Evolutionary conservation across 2,113 vertebrate genomes (phyloP).

Genomic region (Microtus richardsoni): DNA sequence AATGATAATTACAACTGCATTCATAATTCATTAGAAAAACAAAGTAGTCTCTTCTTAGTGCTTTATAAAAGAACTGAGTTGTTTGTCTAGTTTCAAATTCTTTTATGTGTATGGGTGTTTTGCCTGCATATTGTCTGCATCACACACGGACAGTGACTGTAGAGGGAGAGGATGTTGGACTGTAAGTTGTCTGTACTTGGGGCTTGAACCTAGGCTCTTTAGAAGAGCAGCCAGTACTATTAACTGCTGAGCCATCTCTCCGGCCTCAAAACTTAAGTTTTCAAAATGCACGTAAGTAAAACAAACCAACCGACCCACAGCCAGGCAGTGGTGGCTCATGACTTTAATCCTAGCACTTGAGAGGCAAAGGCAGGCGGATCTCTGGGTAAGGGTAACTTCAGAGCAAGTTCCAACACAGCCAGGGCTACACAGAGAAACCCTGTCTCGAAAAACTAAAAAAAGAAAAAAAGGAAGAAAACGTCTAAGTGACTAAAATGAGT

Average conservation of each 20-base stretch:
- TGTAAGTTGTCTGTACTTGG: background rate
- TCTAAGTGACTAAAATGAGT: background rate
- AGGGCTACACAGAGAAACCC: background rate
- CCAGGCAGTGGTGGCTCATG: background rate
- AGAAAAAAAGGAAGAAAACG: background rate
- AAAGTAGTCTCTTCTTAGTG: background rate
- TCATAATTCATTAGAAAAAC: conserved; percentile 19
- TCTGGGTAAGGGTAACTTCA: background rate
- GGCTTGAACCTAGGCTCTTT: background rate
- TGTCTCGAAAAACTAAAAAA: background rate
- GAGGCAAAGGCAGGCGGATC: background rate
- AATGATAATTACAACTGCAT: background rate
- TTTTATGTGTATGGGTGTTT: background rate
- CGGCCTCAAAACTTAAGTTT: background rate
- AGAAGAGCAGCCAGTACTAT: background rate
- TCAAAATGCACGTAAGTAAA: background rate
- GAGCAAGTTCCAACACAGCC: background rate
- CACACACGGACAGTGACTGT: background rate
- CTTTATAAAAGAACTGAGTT: background rate
- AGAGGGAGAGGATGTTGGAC: background rate
- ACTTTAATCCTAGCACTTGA: background rate
- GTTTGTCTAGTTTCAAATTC: background rate
- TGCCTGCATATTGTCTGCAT: background rate
- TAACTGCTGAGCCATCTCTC: background rate
- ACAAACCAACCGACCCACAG: background rate